Conservation (phyloP, 2,888 invertebrate genomes). For the Chirona hameri region DNA sequence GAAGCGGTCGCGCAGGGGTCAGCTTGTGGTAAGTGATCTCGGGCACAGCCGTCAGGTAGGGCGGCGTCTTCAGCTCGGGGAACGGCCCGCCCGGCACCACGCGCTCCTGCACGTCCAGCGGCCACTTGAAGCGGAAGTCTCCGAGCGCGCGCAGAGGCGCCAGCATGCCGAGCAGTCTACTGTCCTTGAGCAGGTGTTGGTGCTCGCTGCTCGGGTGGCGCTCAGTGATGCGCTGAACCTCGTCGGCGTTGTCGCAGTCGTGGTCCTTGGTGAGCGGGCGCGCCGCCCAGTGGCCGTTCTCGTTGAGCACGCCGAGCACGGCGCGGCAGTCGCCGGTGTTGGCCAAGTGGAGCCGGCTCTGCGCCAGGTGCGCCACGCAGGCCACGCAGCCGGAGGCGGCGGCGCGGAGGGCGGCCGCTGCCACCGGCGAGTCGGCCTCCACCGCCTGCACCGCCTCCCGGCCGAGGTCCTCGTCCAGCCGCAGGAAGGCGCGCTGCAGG, state of each 20-base stretch:
- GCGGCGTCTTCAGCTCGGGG: constrained; percentile 64
- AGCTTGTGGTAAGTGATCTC: constrained; percentile 67
- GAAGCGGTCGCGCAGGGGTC: constrained; percentile 79
- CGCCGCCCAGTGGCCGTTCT: constrained; percentile 65
- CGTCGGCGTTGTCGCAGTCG: constrained; percentile 79
- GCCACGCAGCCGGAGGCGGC: constrained; percentile 91
- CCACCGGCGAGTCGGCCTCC: constrained; percentile 26
- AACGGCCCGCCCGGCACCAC: constrained; percentile 33
- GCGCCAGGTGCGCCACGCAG: constrained; percentile 80
- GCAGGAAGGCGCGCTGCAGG: constrained; percentile 74
- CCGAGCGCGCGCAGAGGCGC: constrained; percentile 93
- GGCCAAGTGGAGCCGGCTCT: constrained; percentile 82
- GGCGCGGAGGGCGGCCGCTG: constrained; percentile 57
- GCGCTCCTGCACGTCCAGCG: constrained; percentile 52
- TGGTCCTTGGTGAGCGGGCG: constrained; percentile 79
- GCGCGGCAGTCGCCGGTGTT: constrained; percentile 91
- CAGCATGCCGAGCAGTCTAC: constrained; percentile 84
- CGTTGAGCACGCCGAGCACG: constrained; percentile 56
- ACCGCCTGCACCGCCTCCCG: constrained; percentile 33
- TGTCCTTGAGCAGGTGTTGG: constrained; percentile 76
- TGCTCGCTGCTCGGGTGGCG: constrained; percentile 84
- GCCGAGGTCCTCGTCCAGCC: constrained; percentile 77
- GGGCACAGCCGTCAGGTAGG: constrained; percentile 86
- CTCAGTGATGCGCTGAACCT: constrained; percentile 75
- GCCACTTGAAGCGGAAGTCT: constrained; percentile 84